A percentile compares a stretch with the other conserved stretches of the same genome.
Evolutionary conservation across 1,140 invertebrate species (phyloP).

Genomic region (Ptiloglossa arizonensis): DNA sequence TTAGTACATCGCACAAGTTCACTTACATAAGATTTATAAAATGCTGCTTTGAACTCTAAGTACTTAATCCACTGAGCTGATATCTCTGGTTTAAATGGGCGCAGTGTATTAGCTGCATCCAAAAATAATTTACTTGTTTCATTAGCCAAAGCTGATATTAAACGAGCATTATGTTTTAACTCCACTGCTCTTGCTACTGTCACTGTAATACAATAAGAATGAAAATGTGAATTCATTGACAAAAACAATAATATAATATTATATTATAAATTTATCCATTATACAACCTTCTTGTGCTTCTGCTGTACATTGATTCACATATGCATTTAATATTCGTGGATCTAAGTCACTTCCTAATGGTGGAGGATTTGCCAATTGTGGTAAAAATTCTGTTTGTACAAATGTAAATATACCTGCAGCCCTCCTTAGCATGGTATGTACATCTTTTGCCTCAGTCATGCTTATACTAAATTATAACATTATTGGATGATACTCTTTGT

Average conservation of each 20-base stretch:
- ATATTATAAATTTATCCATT: neutral
- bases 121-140: slow-evolving; percentile 86
- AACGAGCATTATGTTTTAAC: slow-evolving; percentile 85
- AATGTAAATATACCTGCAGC: slow-evolving; percentile 86
- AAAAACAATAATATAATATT: neutral
- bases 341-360: slow-evolving; percentile 85
- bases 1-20: neutral
- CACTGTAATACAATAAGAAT: slow-evolving; percentile 79
- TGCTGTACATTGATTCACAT: slow-evolving; percentile 87
- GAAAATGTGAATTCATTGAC: neutral
- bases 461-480: slow-evolving; percentile 79
- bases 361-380: slow-evolving; percentile 80
- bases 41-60: slow-evolving; percentile 85
- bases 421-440: slow-evolving; percentile 85
- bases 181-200: slow-evolving; percentile 88
- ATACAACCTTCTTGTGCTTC: slow-evolving; percentile 88
- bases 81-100: slow-evolving; percentile 82
- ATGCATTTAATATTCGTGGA: slow-evolving; percentile 84
- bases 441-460: slow-evolving; percentile 87
- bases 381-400: slow-evolving; percentile 80
- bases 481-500: slow-evolving; percentile 30
- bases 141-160: slow-evolving; percentile 86
- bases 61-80: slow-evolving; percentile 87
- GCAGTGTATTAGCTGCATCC: slow-evolving; percentile 84
- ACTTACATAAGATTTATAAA: slow-evolving; percentile 87